Evolutionary conservation across 2,113 vertebrate genomes (phyloP).

Genomic region (Siniperca knerii): DNA sequence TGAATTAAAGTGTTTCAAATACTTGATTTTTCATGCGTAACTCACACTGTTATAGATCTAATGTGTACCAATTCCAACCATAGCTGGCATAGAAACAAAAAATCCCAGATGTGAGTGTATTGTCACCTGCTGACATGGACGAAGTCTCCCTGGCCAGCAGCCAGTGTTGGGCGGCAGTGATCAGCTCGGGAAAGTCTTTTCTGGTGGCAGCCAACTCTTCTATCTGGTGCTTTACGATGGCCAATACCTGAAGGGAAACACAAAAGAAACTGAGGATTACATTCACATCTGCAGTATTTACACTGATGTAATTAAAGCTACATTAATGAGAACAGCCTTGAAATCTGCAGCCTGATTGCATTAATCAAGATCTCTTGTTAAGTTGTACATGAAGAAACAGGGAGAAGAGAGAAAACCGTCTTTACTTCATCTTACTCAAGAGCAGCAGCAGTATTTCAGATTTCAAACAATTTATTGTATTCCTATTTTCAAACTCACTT

Average conservation of each 20-base stretch:
- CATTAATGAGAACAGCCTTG: background rate
- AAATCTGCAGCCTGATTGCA: slow-evolving; percentile 19
- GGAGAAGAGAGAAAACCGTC: background rate
- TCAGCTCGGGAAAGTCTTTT: slow-evolving; percentile 90
- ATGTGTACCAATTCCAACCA: background rate
- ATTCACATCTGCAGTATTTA: slow-evolving; percentile 5
- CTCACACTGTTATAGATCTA: background rate
- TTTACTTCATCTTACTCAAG: background rate
- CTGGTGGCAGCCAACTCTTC: slow-evolving; percentile 88
- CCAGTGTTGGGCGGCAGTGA: slow-evolving; percentile 93
- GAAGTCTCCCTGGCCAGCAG: slow-evolving; percentile 90
- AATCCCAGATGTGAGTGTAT: background rate
- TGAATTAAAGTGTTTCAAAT: background rate
- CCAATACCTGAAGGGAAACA: slow-evolving; percentile 87
- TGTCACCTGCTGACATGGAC: slow-evolving; percentile 72
- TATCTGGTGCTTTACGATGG: slow-evolving; percentile 95
- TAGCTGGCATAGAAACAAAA: background rate
- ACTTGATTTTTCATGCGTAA: background rate
- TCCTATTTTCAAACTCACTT: background rate
- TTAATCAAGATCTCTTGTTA: slow-evolving; percentile 29
- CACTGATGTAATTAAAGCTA: background rate
- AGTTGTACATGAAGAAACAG: slow-evolving; percentile 25
- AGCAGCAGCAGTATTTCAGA: background rate
- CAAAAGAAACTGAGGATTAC: background rate
- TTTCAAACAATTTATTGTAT: background rate